Conservation (phyloP, 2,888 invertebrate species). For the Conops quadrifasciatus region DNA sequence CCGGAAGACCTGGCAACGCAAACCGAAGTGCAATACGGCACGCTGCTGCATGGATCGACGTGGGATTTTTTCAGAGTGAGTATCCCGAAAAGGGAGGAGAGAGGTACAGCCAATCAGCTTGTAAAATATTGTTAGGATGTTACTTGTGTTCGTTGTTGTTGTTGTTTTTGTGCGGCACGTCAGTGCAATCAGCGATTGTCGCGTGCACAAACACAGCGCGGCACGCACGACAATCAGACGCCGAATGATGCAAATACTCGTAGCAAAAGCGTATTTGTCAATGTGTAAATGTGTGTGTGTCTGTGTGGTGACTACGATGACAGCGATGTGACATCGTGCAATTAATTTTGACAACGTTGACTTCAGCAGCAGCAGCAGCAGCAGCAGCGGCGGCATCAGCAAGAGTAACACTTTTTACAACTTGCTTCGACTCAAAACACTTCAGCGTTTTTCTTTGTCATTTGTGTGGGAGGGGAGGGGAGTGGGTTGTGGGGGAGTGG, state of each 20-base stretch:
- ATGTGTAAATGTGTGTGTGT: constrained; percentile 16
- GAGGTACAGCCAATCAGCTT: background rate
- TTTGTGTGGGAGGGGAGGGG: too few relatives aligned
- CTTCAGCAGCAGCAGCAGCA: constrained; percentile 22
- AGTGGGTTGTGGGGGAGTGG: too few relatives aligned
- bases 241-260: constrained; percentile 21
- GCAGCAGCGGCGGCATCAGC: background rate
- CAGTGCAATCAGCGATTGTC: constrained; percentile 25
- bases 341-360: constrained; percentile 46
- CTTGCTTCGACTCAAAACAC: too few relatives aligned
- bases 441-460: too few relatives aligned
- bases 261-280: background rate
- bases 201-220: background rate
- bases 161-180: constrained; percentile 23
- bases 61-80: constrained; percentile 81
- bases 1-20: constrained; percentile 90
- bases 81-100: constrained; percentile 22
- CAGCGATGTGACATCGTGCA: constrained; percentile 46
- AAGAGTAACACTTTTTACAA: background rate
- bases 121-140: background rate
- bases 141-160: background rate
- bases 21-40: constrained; percentile 93
- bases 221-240: background rate
- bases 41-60: constrained; percentile 80
- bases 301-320: constrained; percentile 32